A percentile compares a stretch with the other conserved stretches of the same genome.
phyloP scores from a whole-genome alignment of 2,797 vertebrate species.

The Tapirus indicus region DNA sequence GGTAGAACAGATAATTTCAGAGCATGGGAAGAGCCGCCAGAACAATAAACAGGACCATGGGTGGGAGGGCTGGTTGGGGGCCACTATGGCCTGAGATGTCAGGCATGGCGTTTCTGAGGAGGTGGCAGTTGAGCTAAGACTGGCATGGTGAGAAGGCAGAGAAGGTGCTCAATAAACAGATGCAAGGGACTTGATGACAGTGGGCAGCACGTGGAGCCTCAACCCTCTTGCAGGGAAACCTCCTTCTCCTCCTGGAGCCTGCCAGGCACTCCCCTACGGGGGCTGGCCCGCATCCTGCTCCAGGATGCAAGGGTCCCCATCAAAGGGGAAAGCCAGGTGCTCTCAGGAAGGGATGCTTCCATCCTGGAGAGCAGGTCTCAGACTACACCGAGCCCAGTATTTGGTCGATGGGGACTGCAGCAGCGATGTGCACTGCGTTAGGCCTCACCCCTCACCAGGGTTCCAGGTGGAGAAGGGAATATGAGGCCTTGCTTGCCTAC shows the following conservation, averaged over 20 bases:
- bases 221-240: rapidly evolving
- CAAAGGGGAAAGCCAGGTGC: neutral
- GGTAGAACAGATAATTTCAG: neutral
- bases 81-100: neutral
- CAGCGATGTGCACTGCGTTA: too few relatives aligned
- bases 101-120: neutral
- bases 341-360: neutral
- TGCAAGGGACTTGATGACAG: neutral
- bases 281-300: neutral
- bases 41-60: neutral
- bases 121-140: neutral
- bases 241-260: neutral
- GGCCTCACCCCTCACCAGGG: neutral
- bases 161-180: neutral
- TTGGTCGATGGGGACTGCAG: too few relatives aligned
- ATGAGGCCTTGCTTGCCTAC: neutral
- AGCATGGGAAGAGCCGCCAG: rapidly evolving
- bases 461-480: too few relatives aligned
- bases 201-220: neutral
- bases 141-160: neutral
- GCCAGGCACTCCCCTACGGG: neutral
- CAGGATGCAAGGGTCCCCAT: neutral
- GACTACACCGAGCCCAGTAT: too few relatives aligned
- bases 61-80: too few relatives aligned
- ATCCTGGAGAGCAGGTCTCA: neutral